A percentile compares a stretch with the other conserved stretches of the same genome.
phyloP scores from a whole-genome alignment of 1,140 invertebrate species.

The Meloidogyne chitwoodi region DNA sequence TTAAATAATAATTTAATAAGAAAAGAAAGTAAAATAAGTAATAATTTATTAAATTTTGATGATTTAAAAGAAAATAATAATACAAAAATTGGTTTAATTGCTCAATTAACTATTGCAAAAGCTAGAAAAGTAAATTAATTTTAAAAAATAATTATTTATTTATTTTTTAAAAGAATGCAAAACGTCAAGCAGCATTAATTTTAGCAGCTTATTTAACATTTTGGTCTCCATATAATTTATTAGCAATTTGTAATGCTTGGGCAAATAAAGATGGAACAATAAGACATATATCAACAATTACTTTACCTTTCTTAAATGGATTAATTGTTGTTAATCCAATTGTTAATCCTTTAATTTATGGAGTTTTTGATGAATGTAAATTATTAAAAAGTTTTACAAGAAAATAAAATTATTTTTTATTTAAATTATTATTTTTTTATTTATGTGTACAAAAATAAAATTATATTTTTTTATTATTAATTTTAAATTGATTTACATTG shows the following conservation, averaged over 20 bases:
- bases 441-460: too few species aligned
- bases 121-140: slow-evolving; percentile 33
- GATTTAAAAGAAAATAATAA: background rate
- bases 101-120: slow-evolving; percentile 44
- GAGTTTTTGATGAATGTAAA: slow-evolving; percentile 25
- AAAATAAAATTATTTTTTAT: background rate
- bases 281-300: slow-evolving; percentile 44
- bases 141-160: background rate
- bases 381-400: background rate
- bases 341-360: slow-evolving; percentile 53
- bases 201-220: slow-evolving; percentile 52
- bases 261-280: slow-evolving; percentile 40
- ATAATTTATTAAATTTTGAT: background rate
- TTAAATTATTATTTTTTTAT: background rate
- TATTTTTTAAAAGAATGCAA: slow-evolving; percentile 40
- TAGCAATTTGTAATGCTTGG: slow-evolving; percentile 50
- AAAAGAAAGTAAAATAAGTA: background rate
- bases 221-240: slow-evolving; percentile 54
- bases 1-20: background rate
- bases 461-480: too few species aligned
- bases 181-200: slow-evolving; percentile 52
- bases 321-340: slow-evolving; percentile 55
- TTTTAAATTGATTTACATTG: too few species aligned
- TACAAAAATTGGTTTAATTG: slow-evolving; percentile 42
- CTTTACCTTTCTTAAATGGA: slow-evolving; percentile 51